Conservation (phyloP, 2,113 vertebrate genomes). For the Nettapus auritus region DNA sequence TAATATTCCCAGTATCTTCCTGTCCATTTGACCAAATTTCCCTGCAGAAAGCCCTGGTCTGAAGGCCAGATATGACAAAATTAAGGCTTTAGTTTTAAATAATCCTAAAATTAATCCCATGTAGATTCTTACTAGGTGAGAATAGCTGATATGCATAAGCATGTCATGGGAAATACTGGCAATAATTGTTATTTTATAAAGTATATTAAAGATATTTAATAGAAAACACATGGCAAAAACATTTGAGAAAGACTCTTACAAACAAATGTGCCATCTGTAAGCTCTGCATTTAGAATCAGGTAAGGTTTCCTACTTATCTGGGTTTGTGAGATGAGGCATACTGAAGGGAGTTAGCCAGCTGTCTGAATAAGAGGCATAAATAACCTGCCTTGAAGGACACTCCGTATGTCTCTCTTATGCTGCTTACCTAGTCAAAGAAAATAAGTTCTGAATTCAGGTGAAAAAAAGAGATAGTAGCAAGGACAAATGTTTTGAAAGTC, state of each 20-base stretch:
- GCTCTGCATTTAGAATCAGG: neutral
- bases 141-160: neutral
- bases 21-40: neutral
- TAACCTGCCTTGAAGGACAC: neutral
- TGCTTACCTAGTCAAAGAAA: neutral
- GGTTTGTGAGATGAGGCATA: neutral
- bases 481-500: neutral
- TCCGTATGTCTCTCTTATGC: neutral
- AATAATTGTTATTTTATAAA: neutral
- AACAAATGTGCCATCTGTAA: neutral
- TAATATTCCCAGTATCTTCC: neutral
- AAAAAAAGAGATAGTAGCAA: neutral
- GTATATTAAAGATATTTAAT: neutral
- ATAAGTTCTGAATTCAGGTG: neutral
- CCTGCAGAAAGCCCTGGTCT: neutral
- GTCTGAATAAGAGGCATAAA: neutral
- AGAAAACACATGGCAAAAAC: neutral
- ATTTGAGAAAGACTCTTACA: neutral
- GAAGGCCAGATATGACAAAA: neutral
- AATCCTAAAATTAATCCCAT: neutral
- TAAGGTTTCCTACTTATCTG: neutral
- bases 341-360: neutral
- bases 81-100: neutral
- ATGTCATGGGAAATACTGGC: neutral
- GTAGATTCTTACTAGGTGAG: neutral